A percentile compares a stretch with the other conserved stretches of the same genome.
Evolutionary conservation across 2,797 vertebrate species (phyloP).

Genomic region (Chrysocyon brachyurus): DNA sequence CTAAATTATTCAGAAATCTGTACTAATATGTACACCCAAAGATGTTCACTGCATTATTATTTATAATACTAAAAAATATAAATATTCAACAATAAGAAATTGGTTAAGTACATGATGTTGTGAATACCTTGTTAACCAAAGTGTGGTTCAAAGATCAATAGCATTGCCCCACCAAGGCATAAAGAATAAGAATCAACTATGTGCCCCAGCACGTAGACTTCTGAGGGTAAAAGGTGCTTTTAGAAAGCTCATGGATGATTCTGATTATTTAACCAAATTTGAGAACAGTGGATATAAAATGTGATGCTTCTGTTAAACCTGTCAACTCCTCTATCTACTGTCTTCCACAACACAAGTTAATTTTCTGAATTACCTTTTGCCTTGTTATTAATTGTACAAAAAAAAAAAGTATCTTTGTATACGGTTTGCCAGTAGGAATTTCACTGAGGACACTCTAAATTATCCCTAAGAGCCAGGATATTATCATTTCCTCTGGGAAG

Average conservation of each 20-base stretch:
- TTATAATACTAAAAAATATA: slow-evolving; percentile 60
- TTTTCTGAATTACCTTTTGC: not conserved
- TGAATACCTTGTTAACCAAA: not conserved
- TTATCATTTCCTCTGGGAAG: not conserved
- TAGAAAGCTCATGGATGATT: slow-evolving; percentile 8
- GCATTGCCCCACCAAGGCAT: not conserved
- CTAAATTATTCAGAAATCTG: slow-evolving; percentile 63
- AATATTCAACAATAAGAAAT: slow-evolving; percentile 45
- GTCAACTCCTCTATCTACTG: not conserved
- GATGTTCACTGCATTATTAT: slow-evolving; percentile 64
- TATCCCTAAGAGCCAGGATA: not conserved
- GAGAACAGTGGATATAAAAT: not conserved
- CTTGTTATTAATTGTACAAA: not conserved
- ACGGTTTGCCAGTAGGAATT: not conserved
- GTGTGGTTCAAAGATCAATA: slow-evolving; percentile 3
- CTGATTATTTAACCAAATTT: not conserved
- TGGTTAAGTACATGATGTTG: not conserved
- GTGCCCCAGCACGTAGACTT: not conserved
- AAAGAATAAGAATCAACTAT: not conserved
- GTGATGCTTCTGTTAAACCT: not conserved
- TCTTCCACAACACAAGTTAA: not conserved
- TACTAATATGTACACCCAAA: slow-evolving; percentile 24
- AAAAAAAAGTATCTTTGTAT: not conserved
- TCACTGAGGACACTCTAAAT: not conserved
- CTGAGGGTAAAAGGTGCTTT: not conserved